Base-by-base conservation (phyloP, 2,888 invertebrate genomes). In the Lamellibrachia columna region DNA sequence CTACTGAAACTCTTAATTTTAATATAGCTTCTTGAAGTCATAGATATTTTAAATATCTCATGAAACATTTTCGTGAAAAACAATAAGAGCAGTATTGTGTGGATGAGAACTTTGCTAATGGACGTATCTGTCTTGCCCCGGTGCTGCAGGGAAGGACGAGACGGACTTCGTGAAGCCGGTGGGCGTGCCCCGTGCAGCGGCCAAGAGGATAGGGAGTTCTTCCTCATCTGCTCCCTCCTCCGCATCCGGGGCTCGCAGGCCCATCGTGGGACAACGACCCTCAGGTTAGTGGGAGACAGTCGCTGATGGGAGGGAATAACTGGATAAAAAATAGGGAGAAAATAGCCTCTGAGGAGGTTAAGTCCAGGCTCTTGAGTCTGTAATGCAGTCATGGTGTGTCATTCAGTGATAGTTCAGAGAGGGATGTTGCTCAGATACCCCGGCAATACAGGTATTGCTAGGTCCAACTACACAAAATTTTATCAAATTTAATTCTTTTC, bases 131-230 rank as follows among this genome's bases (percentile, higher is more conserved):
- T 40, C 40, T 40, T 40, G 40, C 40, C 40, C 11, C 40, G 28
- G 22, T 11, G 22, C 53, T 53, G 52, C 55, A 92, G 91, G 15
- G 40, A 91, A 91, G 90, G 93, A 93, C 92, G 93, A 93, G 53
- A 91, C 90, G 28, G 93, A 93, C 90, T 93, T 93, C 75, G 93
- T 92, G 9, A 92, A 92, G 53, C 93, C 93, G 22, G 90, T 92
- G 11, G 93, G 93, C 7, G 92, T 92, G 28, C 92, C 93, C 7
- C 92, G 92, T 90, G 92, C 93, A 22, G 53, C 92, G 55, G 52
- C 92, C 53, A 93, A 92, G 52, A 75, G 93, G n/a, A 58, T 60
- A 22, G 90, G 92, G 53, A 91, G 91, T n/a, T 60, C 92, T 11
- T 58, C 90, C 90, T 58, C 92, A 6, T 15, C 53, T 7, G 28